phyloP scores from a whole-genome alignment of 2,888 invertebrate genomes.

The Ischnus inquisitorius region DNA sequence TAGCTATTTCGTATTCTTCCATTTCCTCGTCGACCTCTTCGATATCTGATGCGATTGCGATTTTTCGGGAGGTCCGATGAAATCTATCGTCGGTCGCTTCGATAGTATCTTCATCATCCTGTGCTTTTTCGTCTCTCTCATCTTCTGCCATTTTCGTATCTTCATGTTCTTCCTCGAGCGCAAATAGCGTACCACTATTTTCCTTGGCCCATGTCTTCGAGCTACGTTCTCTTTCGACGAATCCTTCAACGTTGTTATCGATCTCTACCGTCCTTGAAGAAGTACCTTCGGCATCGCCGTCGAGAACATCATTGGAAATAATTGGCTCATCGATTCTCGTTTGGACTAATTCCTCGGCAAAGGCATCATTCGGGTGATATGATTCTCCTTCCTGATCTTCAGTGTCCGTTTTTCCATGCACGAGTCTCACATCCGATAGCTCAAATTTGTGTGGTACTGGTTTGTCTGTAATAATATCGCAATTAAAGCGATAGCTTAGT shows the following conservation, averaged over 20 bases:
- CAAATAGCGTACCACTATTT: not conserved
- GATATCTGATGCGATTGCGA: constrained; percentile 29
- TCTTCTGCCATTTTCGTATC: constrained; percentile 17
- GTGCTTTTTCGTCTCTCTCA: not conserved
- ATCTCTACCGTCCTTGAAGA: not conserved
- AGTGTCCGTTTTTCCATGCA: constrained; percentile 2
- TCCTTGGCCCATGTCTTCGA: not conserved
- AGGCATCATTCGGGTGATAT: not conserved
- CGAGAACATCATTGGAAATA: not conserved
- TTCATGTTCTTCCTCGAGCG: constrained; percentile 6
- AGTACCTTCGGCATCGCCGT: constrained; percentile 15
- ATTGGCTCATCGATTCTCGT: constrained; percentile 8
- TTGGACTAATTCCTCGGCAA: not conserved
- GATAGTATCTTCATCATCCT: not conserved
- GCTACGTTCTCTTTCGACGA: not conserved
- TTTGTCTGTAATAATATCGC: constrained; percentile 25
- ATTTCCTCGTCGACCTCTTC: constrained; percentile 49
- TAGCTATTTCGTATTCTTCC: constrained; percentile 26
- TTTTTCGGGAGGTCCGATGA: constrained; percentile 13
- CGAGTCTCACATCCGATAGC: constrained; percentile 39
- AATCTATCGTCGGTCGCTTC: constrained; percentile 17
- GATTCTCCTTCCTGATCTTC: constrained; percentile 40
- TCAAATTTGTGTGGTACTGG: constrained; percentile 36
- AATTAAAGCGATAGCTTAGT: not conserved
- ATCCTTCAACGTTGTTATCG: constrained; percentile 13